Evolutionary conservation across 2,797 vertebrate genomes (phyloP), one percentile per base, ranked within the genome.

Genomic region (Melanotaenia parkinsoni): DNA sequence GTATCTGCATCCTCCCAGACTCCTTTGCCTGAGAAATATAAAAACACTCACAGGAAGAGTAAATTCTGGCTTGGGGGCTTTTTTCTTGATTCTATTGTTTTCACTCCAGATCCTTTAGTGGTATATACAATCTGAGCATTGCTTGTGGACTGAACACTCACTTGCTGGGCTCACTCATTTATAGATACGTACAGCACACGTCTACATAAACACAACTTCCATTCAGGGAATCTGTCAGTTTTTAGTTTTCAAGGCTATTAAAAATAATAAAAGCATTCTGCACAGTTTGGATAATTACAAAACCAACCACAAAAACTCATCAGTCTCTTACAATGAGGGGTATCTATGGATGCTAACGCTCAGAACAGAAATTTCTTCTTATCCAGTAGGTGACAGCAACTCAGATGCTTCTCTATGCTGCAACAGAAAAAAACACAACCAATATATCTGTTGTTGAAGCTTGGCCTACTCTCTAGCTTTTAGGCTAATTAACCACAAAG

Each of bases 31-130:
- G 68, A 89, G 88, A 91, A 89, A 91, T 94, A 91, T 84, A 92
- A 96, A 96, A 96, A 96, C 94, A 94, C 92, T 94, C 91, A 94
- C 95, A 96, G 95, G 96, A 95, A 96, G 93, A 90, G 94, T 94
- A 72, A 93, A 95, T 94, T 95, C 83, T 83, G 92, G 70, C 85
- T 64, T 74, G 87, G 80, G 90, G 89, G 78, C 91, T 86, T 84
- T 93, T 93, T 89, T 86, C 92, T 93, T 84, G 80, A 90, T 88
- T 86, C 93, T 89, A 94, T 96, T 96, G 95, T 96, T 95, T 94
- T 78, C 84, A 67, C 74, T 79, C 77, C 76, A 67, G 75, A 82
- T 80, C 67, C 53, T 63, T 81, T 70, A 38, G 63, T 65, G 37
- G 26, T 10, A 10, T 59, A 67, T 53, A 78, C 74, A 80, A 32